Evolutionary conservation across 2,888 invertebrate genomes (phyloP).

Genomic region (Stenodema calcarata): DNA sequence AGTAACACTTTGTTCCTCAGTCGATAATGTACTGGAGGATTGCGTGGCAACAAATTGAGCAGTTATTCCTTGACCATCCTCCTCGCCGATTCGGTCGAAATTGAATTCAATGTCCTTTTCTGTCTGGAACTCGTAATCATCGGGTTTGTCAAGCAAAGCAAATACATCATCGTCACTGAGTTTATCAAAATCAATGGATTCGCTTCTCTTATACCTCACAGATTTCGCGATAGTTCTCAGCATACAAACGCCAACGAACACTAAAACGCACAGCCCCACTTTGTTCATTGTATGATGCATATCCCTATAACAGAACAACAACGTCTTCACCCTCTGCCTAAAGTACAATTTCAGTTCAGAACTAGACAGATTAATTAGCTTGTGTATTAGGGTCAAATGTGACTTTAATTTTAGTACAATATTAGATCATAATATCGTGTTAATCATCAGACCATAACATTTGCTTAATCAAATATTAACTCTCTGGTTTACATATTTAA

Average conservation of each 20-base stretch:
- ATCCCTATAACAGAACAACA: background rate
- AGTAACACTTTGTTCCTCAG: background rate
- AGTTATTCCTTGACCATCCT: background rate
- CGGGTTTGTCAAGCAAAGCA: conserved; percentile 23
- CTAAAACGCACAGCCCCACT: background rate
- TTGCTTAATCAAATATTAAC: too few relatives aligned
- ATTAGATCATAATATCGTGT: too few relatives aligned
- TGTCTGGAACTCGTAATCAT: conserved; percentile 15
- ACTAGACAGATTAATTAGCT: too few relatives aligned
- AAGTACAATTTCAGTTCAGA: background rate
- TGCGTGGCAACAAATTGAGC: background rate
- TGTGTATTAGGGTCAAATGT: too few relatives aligned
- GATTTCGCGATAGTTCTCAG: background rate
- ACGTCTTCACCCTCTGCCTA: background rate
- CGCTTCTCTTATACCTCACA: background rate
- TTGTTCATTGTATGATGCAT: background rate
- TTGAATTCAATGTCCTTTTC: background rate
- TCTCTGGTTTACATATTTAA: too few relatives aligned
- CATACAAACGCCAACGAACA: background rate
- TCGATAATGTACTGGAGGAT: background rate
- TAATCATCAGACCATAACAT: too few relatives aligned
- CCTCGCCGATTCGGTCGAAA: background rate
- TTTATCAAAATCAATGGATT: conserved; percentile 2
- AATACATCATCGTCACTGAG: conserved; percentile 34
- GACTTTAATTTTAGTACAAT: too few relatives aligned